These are phyloP conservation scores for Shinisaurus crocodilurus DNA, from an alignment of 2,113 vertebrate species.

Conservation along the genomic window DNA sequence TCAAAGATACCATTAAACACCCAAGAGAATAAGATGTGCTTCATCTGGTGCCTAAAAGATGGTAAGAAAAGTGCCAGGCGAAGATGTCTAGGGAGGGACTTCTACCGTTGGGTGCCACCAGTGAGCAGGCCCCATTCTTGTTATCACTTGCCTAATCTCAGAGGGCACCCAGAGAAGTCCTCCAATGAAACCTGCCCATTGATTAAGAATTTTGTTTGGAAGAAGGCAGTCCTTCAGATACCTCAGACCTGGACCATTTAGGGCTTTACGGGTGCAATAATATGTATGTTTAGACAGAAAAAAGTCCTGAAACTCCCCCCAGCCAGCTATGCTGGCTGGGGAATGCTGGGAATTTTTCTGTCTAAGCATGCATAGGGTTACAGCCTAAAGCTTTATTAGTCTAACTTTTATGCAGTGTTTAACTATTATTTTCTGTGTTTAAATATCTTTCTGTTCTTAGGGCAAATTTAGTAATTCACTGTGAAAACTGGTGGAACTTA, in stretches of 20 bases:
- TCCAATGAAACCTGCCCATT: neutral
- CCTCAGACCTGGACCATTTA: neutral
- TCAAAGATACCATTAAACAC: neutral
- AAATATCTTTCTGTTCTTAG: conserved; percentile 71
- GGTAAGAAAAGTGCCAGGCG: neutral
- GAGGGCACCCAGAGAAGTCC: neutral
- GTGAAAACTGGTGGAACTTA: conserved; percentile 98
- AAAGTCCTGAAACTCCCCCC: too few relatives aligned
- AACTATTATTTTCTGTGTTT: neutral
- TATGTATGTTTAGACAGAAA: too few relatives aligned
- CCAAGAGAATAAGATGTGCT: neutral
- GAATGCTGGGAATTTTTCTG: too few relatives aligned
- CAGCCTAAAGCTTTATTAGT: neutral
- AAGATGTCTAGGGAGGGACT: neutral
- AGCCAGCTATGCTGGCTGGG: too few relatives aligned
- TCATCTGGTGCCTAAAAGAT: neutral
- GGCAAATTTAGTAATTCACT: conserved; percentile 97
- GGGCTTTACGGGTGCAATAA: neutral
- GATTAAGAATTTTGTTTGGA: neutral
- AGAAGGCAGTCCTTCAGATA: neutral
- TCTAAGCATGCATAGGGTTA: too few relatives aligned
- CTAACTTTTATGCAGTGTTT: neutral
- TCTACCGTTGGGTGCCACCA: neutral
- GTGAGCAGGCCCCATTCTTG: neutral
- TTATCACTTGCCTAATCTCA: neutral